These are phyloP conservation scores for Steatornis caripensis DNA, from an alignment of 2,113 vertebrate genomes.

Conservation along the genomic window DNA sequence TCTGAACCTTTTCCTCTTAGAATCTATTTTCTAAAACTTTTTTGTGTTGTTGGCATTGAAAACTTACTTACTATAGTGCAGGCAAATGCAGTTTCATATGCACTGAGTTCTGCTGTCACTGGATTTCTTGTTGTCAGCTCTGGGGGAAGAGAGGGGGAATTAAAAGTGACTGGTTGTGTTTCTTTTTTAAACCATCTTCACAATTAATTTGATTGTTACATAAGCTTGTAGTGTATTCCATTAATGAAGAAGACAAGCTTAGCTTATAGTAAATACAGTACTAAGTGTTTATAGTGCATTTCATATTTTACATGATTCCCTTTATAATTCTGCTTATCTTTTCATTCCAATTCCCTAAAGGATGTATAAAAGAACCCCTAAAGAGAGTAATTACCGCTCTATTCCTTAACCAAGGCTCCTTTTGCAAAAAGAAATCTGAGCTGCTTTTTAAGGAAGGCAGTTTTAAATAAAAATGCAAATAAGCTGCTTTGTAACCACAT, in stretches of 20 bases:
- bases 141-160: conserved; percentile 1
- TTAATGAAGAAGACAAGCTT: conserved; percentile 75
- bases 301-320: conserved; percentile 93
- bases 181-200: background rate
- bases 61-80: background rate
- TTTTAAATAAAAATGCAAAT: conserved; percentile 98
- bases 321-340: conserved; percentile 99
- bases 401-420: conserved; percentile 88
- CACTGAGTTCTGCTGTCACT: background rate
- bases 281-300: conserved; percentile 84
- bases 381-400: conserved; percentile 86
- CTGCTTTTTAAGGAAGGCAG: conserved; percentile 87
- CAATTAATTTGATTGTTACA: conserved; percentile 69
- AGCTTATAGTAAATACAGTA: conserved; percentile 79
- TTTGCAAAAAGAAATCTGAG: conserved; percentile 81
- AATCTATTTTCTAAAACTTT: background rate
- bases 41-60: background rate
- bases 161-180: conserved; percentile 29
- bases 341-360: conserved; percentile 86
- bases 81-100: background rate
- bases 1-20: background rate
- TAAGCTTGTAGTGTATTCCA: conserved; percentile 73
- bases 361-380: conserved; percentile 90
- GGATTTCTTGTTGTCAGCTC: background rate
- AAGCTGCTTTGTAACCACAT: conserved; percentile 95